Base-by-base conservation (phyloP, 53 echinoderm and acorn worm genomes). In the Holothuria scabra region DNA sequence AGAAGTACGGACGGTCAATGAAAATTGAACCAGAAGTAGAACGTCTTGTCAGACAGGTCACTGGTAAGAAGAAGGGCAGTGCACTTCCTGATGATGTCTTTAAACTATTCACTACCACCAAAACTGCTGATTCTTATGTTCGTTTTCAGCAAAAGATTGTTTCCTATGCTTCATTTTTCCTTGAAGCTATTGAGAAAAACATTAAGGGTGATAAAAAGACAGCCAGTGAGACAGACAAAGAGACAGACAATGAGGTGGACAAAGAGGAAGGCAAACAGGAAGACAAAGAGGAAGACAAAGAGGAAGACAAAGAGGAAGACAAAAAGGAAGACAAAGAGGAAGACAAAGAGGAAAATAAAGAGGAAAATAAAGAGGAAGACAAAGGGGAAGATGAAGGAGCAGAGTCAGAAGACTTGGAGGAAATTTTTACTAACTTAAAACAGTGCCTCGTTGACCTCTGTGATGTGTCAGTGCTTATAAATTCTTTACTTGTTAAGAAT, bases 371-470 rank as follows among this genome's bases (percentile, higher is more conserved):
- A 12, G 46, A 48, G 11, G 48, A 72, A 48, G 16, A 14, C 19
- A 25, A 48, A 22, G 48, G 48, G 49, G 72, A 48, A 2, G 72
- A 72, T 23, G 48, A 72, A 14, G 46, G 12, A 10, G 28, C 20
- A 7, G 46, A 72, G 41, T 25, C 44, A 44, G 72, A 72, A 22
- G 48, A 24, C 1, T 2, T 19, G 46, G 21, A 44, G n/a, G 72
- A 72, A n/a, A 14, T 72, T 7, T 25, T 72, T 3, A 25, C 44
- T 26, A 72, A 72, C 72, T 44, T 72, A 20, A 24, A 48, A n/a
- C 72, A 72, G 72, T 72, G 72, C 26, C 3, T 72, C 24, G 48
- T 72, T 72, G 72, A 72, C 72, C 23, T 72, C n/a, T 44, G 44
- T 14, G 72, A 72, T 7, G 48, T 48, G 8, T 41, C 72, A 0